A percentile compares a stretch with the other conserved stretches of the same genome.
phyloP scores from a whole-genome alignment of 1,140 invertebrate genomes.

The Megalonaias nervosa region DNA sequence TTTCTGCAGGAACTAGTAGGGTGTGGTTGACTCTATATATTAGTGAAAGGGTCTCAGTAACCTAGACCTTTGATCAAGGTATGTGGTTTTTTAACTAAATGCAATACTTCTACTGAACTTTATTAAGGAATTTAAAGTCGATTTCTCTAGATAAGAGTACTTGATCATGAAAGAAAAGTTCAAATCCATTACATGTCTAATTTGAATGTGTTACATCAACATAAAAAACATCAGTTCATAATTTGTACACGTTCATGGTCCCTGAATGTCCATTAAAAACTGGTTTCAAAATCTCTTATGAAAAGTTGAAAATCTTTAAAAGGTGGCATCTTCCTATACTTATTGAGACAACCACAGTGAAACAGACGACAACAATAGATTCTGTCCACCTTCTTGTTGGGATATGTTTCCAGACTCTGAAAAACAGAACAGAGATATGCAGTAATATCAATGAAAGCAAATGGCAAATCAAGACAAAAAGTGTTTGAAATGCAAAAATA shows the following conservation, averaged over 20 bases:
- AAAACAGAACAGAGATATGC: slow-evolving; percentile 31
- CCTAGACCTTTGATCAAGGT: too few relatives aligned
- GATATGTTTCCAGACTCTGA: slow-evolving; percentile 74
- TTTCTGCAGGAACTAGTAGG: too few relatives aligned
- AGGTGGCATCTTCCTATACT: slow-evolving; percentile 83
- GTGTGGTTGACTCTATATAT: too few relatives aligned
- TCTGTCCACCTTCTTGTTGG: slow-evolving; percentile 79
- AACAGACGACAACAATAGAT: slow-evolving; percentile 85
- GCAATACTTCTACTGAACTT: background rate
- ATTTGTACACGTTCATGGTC: background rate
- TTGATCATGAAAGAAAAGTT: background rate
- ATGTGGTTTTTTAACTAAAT: too few relatives aligned
- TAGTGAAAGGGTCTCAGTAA: too few relatives aligned
- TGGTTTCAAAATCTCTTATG: slow-evolving; percentile 5
- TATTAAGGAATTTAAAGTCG: background rate
- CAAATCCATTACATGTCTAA: background rate
- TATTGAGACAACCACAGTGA: slow-evolving; percentile 81
- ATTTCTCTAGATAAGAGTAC: background rate
- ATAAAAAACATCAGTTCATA: background rate
- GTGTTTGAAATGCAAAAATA: background rate
- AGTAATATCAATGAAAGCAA: slow-evolving; percentile 1
- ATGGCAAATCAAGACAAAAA: too few relatives aligned
- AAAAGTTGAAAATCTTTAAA: slow-evolving; percentile 74
- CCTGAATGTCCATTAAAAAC: background rate
- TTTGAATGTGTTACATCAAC: background rate